phyloP scores from a whole-genome alignment of 2,113 vertebrate genomes.

The Recurvirostra avosetta region DNA sequence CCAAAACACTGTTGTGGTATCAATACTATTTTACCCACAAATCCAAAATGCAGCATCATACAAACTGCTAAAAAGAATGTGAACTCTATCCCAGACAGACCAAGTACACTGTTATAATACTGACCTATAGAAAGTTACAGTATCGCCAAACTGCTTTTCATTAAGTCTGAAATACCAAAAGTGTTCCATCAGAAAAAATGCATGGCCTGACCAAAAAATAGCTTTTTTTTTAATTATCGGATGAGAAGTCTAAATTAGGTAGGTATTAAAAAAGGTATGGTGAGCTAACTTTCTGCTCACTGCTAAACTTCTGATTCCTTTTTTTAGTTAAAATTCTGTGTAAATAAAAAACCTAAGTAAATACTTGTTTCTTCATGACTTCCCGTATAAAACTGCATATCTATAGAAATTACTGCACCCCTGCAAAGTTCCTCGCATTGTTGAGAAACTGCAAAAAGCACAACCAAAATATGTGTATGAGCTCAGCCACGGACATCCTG shows the following conservation, averaged over 20 bases:
- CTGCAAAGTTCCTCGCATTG: neutral
- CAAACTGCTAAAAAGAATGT: no score
- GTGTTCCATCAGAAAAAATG: neutral
- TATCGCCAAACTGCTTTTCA: neutral
- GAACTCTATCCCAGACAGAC: neutral
- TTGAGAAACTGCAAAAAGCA: neutral
- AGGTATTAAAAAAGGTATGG: neutral
- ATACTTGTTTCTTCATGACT: neutral
- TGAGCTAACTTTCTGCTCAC: neutral
- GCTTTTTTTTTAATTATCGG: neutral
- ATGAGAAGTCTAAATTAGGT: neutral
- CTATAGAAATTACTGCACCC: neutral
- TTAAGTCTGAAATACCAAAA: neutral
- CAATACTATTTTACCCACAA: neutral
- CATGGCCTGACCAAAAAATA: neutral
- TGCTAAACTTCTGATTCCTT: neutral
- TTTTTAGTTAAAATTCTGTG: neutral
- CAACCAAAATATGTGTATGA: neutral
- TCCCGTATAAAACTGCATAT: neutral
- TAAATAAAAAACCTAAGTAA: neutral
- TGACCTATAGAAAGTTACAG: neutral
- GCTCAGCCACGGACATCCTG: neutral
- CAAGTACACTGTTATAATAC: neutral
- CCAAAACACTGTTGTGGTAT: no score
- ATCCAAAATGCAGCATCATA: neutral